Percentiles rank a stretch among this genome's conserved stretches.
phyloP scores from a whole-genome alignment of 2,797 vertebrate species.

The Fratercula arctica region DNA sequence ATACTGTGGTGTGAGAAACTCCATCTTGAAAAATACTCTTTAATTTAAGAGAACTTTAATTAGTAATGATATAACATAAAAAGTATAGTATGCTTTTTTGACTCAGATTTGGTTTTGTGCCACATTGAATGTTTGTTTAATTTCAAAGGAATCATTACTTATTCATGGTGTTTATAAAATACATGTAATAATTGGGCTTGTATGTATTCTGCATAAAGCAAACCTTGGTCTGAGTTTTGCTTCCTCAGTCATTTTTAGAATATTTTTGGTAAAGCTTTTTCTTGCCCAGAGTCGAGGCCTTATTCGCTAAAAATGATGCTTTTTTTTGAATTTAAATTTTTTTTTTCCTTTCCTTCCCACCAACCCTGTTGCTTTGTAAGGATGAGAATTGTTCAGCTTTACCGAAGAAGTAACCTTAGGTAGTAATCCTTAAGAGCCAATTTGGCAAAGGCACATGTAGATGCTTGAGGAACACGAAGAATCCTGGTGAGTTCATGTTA shows the following conservation, averaged over 20 bases:
- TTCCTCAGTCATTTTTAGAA: neutral
- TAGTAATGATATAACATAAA: neutral
- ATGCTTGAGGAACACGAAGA: neutral
- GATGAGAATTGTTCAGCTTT: neutral
- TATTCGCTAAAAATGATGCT: neutral
- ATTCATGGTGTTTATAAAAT: neutral
- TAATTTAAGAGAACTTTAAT: neutral
- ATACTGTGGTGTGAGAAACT: neutral
- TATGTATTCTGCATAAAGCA: neutral
- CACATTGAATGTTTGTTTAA: neutral
- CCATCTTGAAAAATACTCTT: neutral
- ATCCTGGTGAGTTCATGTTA: neutral
- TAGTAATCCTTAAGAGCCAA: neutral
- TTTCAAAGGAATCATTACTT: neutral
- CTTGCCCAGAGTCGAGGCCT: neutral
- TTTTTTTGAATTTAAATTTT: neutral
- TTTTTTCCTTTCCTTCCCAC: neutral
- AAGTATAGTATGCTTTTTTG: neutral
- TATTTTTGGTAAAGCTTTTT: neutral
- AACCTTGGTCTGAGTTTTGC: neutral
- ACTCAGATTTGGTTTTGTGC: neutral
- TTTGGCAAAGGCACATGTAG: neutral
- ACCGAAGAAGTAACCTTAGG: neutral
- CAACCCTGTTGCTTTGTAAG: accelerated
- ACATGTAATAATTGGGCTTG: neutral